Percentiles rank a stretch among this genome's conserved stretches.
Conservation (phyloP, 2,797 vertebrate species). For the Sternarchorhynchus goeldii region DNA sequence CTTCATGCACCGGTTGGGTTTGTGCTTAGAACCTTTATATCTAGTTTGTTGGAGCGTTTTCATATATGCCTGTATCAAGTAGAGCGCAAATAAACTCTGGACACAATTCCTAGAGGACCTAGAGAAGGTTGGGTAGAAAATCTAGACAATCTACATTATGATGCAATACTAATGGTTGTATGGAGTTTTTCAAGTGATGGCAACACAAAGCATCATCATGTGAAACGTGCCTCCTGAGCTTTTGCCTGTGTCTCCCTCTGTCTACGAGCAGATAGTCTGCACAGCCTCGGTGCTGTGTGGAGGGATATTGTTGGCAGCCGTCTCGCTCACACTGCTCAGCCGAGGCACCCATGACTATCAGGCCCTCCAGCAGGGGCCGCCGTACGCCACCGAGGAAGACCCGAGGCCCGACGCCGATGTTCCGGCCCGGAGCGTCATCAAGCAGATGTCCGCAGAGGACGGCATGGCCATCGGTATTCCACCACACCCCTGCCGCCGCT, state of each 20-base stretch:
- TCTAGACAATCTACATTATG: no score
- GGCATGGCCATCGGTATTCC: conserved; percentile 62
- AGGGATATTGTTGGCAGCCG: conserved; percentile 82
- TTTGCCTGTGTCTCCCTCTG: neutral
- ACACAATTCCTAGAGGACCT: no score
- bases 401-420: conserved; percentile 62
- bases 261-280: conserved; percentile 81
- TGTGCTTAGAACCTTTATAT: no score
- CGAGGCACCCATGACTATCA: conserved; percentile 81
- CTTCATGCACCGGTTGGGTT: no score
- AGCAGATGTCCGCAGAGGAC: conserved; percentile 52
- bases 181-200: neutral
- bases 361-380: conserved; percentile 68
- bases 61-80: no score
- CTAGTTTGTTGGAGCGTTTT: no score
- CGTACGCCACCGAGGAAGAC: conserved; percentile 59
- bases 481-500: neutral
- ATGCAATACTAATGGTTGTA: neutral
- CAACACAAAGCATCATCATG: neutral
- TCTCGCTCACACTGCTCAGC: conserved; percentile 88
- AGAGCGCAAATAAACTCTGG: no score
- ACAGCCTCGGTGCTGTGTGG: conserved; percentile 80
- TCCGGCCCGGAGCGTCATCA: conserved; percentile 60
- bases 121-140: no score
- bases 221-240: neutral